A percentile compares a stretch with the other conserved stretches of the same genome.
Evolutionary conservation across 2,888 invertebrate species (phyloP).

Genomic region (Sthenelais limicola): DNA sequence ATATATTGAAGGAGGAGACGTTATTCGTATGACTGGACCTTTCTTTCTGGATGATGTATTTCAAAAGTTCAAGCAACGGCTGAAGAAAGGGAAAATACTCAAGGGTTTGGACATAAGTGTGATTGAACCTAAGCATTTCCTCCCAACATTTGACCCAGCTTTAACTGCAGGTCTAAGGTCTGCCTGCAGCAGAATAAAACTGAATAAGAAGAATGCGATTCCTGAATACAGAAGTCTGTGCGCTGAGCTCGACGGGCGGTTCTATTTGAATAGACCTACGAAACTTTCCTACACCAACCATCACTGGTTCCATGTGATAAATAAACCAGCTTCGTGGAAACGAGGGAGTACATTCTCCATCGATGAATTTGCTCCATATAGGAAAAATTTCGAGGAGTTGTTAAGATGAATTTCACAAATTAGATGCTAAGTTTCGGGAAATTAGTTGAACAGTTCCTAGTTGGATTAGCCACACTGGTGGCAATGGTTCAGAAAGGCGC

Average conservation of each 20-base stretch:
- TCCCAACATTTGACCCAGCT: background rate
- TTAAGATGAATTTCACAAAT: background rate
- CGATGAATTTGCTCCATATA: background rate
- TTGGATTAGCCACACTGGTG: no score
- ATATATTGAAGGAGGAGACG: background rate
- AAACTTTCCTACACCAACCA: background rate
- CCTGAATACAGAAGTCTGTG: no score
- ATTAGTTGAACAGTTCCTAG: background rate
- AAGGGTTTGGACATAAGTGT: background rate
- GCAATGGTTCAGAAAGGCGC: no score
- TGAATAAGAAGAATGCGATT: no score
- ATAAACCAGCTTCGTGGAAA: background rate
- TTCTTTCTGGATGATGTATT: background rate
- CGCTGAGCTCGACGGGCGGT: no score
- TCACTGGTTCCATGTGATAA: constrained; percentile 12
- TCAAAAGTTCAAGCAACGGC: background rate
- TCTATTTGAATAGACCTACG: no score
- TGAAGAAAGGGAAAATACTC: background rate
- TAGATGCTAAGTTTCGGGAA: background rate
- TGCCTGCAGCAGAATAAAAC: background rate
- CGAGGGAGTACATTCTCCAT: background rate
- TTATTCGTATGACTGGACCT: background rate
- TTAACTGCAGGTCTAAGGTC: no score
- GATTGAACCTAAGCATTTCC: background rate
- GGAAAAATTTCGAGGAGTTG: background rate